Percentiles rank a stretch among this genome's conserved stretches.
Conservation (phyloP, 2,113 vertebrate genomes). For the Casuarius casuarius region DNA sequence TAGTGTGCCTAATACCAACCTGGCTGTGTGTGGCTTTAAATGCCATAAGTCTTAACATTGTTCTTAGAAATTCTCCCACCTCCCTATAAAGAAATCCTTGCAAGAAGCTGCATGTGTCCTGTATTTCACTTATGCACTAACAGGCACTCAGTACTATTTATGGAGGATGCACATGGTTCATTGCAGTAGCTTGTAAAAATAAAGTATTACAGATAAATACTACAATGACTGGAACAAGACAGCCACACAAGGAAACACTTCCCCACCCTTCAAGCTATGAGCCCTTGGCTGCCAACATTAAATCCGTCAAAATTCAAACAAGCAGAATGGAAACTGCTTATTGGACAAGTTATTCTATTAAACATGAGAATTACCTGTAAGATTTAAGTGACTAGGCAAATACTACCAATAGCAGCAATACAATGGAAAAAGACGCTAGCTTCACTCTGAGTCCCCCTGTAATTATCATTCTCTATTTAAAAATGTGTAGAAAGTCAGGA, state of each 20-base stretch:
- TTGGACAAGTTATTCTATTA: not conserved
- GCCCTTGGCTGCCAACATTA: not conserved
- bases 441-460: conserved; percentile 10
- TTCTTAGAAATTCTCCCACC: conserved; percentile 54
- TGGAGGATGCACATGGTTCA: not conserved
- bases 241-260: not conserved
- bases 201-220: not conserved
- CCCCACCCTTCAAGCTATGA: not conserved
- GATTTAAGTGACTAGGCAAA: conserved; percentile 50
- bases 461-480: conserved; percentile 27
- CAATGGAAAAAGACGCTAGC: conserved; percentile 33
- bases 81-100: conserved; percentile 56
- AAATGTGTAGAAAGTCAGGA: conserved; percentile 14
- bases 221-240: not conserved
- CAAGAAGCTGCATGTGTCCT: not conserved
- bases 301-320: not conserved
- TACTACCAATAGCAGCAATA: conserved; percentile 11
- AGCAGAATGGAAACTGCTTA: not conserved
- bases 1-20: not conserved
- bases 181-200: not conserved
- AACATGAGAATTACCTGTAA: conserved; percentile 38
- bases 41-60: conserved; percentile 21
- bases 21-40: conserved; percentile 65
- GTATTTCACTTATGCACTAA: not conserved
- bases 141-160: not conserved